Percentiles rank a stretch among this genome's conserved stretches.
These are phyloP conservation scores for Ascaphus truei DNA, from an alignment of 2,113 vertebrate species.

Conservation along the genomic window DNA sequence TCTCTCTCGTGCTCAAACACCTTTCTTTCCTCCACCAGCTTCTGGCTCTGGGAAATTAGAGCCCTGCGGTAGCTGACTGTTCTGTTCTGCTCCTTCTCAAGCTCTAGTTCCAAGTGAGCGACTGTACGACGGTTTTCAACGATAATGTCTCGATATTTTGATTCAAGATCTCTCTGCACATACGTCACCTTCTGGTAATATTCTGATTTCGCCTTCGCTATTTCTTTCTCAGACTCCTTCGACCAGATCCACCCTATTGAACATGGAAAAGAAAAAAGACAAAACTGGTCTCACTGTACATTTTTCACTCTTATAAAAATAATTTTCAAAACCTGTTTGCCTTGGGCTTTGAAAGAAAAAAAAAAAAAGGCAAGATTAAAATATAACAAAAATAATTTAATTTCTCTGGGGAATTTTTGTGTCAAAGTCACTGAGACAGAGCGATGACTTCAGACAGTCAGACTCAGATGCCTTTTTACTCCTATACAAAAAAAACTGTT, in stretches of 20 bases:
- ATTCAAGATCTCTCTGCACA: slow-evolving; percentile 74
- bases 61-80: slow-evolving; percentile 81
- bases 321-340: too few species aligned
- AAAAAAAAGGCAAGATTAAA: too few species aligned
- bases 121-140: slow-evolving; percentile 70
- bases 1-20: slow-evolving; percentile 73
- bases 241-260: slow-evolving; percentile 92
- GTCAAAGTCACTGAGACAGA: too few species aligned
- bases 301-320: too few species aligned
- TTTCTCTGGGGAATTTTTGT: too few species aligned
- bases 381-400: too few species aligned
- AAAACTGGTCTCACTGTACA: too few species aligned
- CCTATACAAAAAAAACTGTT: too few species aligned
- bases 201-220: slow-evolving; percentile 69
- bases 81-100: slow-evolving; percentile 85
- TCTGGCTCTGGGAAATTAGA: slow-evolving; percentile 80
- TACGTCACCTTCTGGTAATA: slow-evolving; percentile 61
- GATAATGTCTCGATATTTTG: slow-evolving; percentile 76
- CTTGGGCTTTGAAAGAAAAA: too few species aligned
- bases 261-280: background rate
- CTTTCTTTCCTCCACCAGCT: slow-evolving; percentile 78
- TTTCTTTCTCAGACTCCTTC: slow-evolving; percentile 85
- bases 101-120: slow-evolving; percentile 80
- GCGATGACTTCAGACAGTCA: too few species aligned
- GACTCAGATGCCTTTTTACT: too few species aligned